Evolutionary conservation across 1,140 invertebrate genomes (phyloP), one percentile per base, ranked within the genome.

Genomic region (Drosophila equinoxialis): DNA sequence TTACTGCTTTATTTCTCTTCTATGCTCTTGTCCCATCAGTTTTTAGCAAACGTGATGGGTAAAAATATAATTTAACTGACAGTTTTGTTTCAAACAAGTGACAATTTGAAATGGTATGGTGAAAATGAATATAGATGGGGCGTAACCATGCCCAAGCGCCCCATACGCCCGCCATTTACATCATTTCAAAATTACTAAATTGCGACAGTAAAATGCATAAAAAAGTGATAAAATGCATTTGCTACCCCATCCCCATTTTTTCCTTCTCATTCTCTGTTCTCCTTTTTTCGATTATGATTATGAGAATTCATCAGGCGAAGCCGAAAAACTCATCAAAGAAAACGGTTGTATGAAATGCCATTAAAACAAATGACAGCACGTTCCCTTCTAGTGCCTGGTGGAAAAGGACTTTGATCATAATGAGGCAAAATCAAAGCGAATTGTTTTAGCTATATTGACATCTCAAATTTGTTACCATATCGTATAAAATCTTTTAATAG

Each of bases 41-140:
- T 78, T 64, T 67, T 70, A 67, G 69, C 59, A 65, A 75, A 81
- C 71, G 73, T 68, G 59, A 72, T 58, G 65, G 59, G 78, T 68
- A 35, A 74, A 84, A 84, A 80, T 84, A 84, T 84, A 84, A 84
- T 84, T 84, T 80, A 84, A 74, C 73, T 84, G 81, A 80, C 81
- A 84, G 77, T 80, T 58, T 73, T 74, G 74, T 71, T 78, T 81
- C 71, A 71, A 75, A 78, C 30, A 30, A 71, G 80, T 82, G 80
- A 82, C 80, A 82, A 79, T 82, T 82, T 65, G 61, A 71, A 82
- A 74, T 48, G 45, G 65, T 8, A 37, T 37, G 35, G 35, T 37
- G 35, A 64, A 51, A 51, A 30, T 30, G 30, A 30, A 30, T 30
- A 30, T 30, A 30, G 6, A 30, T 30, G n/a, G 48, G 73, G 45